Base-by-base conservation (phyloP, 1,140 invertebrate species). In the Magallana ariakensis region DNA sequence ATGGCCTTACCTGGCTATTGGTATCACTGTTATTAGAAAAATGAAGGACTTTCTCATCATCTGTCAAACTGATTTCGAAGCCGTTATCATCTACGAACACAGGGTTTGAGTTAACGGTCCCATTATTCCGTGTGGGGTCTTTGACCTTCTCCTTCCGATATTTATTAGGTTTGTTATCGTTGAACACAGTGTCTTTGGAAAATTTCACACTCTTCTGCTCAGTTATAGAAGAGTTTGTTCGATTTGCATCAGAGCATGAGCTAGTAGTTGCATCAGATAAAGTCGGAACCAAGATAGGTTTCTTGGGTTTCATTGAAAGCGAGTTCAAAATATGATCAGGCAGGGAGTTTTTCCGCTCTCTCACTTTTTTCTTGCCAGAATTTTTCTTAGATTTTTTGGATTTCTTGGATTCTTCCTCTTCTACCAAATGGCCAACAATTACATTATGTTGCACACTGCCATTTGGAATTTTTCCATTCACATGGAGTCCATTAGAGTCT, bases 141-240 rank as follows among this genome's bases (percentile, higher is more conserved):
- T 85, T 89, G 53, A 91, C 83, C 70, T 80, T 88, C 58, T 91
- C 90, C 80, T 88, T 81, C 83, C 86, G 87, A 84, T 90, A 91
- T 70, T 90, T 91, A 2, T 88, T 90, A 56, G 85, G 83, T 89
- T 89, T 90, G 15, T 87, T 84, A 11, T 91, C 90, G 85, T 90
- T 91, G 75, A 90, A 90, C 46, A 91, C 90, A 62, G 90, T 91
- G 54, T 91, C 90, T 19, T 91, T 81, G 19, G 90, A 89, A 88
- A 91, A 91, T 62, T 90, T 91, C 10, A 91, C 90, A 85, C 80
- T 83, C 81, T 91, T 91, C 11, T 88, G 80, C 87, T 90, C 90
- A 22, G 87, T 81, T 7, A 83, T 84, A 26, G 80, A 58, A 56
- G 57, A 55, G 80, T 56, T 62, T 16, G 62, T 26, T 9, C 13